Evolutionary conservation across 23 tunicate genomes (phyloP).

Genomic region (Trididemnum nubilum): DNA sequence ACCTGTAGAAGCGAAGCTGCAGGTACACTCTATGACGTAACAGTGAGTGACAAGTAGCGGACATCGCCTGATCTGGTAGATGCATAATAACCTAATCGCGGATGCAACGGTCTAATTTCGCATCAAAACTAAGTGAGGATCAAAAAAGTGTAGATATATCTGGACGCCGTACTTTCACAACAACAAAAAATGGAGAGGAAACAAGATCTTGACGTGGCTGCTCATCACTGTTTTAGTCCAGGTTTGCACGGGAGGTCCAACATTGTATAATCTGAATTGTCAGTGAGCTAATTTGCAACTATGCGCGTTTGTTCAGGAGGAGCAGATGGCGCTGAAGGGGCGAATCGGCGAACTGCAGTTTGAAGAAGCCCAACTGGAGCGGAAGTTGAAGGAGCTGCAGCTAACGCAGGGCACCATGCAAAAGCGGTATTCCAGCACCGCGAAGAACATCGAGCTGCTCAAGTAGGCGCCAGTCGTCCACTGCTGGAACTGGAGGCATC

Average conservation of each 20-base stretch:
- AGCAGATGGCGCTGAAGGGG: slow-evolving; percentile 54
- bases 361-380: slow-evolving; percentile 74
- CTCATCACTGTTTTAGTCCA: too few species aligned
- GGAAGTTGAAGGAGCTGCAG: slow-evolving; percentile 73
- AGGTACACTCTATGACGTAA: slow-evolving; percentile 13
- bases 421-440: slow-evolving; percentile 61
- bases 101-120: too few species aligned
- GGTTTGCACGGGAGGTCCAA: too few species aligned
- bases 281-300: background rate
- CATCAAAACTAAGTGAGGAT: too few species aligned
- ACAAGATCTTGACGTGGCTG: too few species aligned
- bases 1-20: slow-evolving; percentile 53
- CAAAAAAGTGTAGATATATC: too few species aligned
- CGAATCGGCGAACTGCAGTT: slow-evolving; percentile 67
- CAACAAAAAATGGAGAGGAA: too few species aligned
- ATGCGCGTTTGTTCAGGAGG: slow-evolving; percentile 32
- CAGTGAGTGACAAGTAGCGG: background rate
- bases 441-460: slow-evolving; percentile 47
- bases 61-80: too few species aligned
- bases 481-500: too few species aligned
- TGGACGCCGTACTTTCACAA: too few species aligned
- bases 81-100: too few species aligned
- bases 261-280: background rate
- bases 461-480: slow-evolving; percentile 42
- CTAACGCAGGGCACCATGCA: slow-evolving; percentile 71